Evolutionary conservation across 2,888 invertebrate genomes (phyloP), one percentile per base, ranked within the genome.

Genomic region (Limnephilus auricula): DNA sequence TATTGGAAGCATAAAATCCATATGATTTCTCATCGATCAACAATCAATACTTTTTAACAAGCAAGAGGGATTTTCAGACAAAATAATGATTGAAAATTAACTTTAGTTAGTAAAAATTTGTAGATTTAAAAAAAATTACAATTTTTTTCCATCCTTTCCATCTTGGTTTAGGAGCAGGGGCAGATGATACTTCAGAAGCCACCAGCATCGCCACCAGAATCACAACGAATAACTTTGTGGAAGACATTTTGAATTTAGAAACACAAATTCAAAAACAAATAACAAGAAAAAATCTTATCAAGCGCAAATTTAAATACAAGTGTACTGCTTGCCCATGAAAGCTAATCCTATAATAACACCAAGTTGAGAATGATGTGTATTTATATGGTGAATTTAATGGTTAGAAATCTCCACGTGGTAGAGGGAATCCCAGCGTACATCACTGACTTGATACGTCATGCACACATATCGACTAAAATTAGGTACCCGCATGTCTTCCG

Each of bases 101-200:
- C 0, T 15, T 45, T 45, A 15, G 15, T 15, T 3, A 45, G 45
- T 45, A 15, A 45, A 65, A 65, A 65, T 6, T 65, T 25, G 65
- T 65, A 25, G 25, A 9, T 18, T n/a, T 9, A 18, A 15, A 18
- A 82, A 82, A 82, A 25, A 78, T 91, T 90, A 90, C 90, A 79
- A 92, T 91, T 91, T 91, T 91, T 37, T 92, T 90, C 88, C 87
- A 92, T 12, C 90, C 91, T 31, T 78, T 90, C 92, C 90, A 90
- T 89, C 80, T 89, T 12, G 92, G 92, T 80, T 92, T 90, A 5
- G 91, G 92, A 31, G 89, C 90, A 2, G 91, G 92, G 37, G 89
- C n/a, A 13, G 82, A 80, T 40, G 86, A 87, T 13, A 89, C 65
- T 32, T 92, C 89, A 45, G 84, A 65, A 40, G 91, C 32, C 30